Evolutionary conservation across 92 coral and sea anemone species (phyloP).

Genomic region (Siderastrea radians): DNA sequence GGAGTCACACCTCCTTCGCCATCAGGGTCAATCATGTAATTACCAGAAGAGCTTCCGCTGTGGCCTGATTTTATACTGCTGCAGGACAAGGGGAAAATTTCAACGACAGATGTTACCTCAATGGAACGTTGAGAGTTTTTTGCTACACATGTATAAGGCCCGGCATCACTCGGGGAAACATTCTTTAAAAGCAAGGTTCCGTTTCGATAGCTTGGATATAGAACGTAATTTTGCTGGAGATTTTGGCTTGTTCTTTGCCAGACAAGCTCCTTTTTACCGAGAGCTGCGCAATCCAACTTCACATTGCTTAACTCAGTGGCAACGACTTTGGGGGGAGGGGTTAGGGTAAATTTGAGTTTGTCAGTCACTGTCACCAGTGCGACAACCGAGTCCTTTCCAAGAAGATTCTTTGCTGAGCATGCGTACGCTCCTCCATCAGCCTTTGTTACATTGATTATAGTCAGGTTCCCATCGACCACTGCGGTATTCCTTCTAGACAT

Average conservation of each 20-base stretch:
- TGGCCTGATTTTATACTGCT: not conserved
- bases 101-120: too few relatives aligned
- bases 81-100: not conserved
- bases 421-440: constrained; percentile 30
- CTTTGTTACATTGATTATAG: constrained; percentile 4
- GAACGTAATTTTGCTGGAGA: not conserved
- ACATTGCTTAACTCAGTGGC: too few relatives aligned
- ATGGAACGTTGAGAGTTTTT: too few relatives aligned
- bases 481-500: not conserved
- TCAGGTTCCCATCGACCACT: not conserved
- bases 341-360: not conserved
- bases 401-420: constrained; percentile 24
- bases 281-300: too few relatives aligned
- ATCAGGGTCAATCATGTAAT: not conserved
- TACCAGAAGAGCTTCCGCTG: not conserved
- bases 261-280: not conserved
- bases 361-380: constrained; percentile 19
- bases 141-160: too few relatives aligned
- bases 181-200: constrained; percentile 32
- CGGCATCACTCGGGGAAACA: not conserved
- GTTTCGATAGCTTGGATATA: not conserved
- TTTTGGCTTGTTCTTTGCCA: not conserved
- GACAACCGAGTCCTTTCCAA: not conserved
- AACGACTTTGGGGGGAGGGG: constrained; percentile 2
- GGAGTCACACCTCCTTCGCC: not conserved